These are phyloP conservation scores for Chondrilla cf. caribensis DNA, from an alignment of 37 sponge, comb jelly and placozoan genomes.

Conservation along the genomic window DNA sequence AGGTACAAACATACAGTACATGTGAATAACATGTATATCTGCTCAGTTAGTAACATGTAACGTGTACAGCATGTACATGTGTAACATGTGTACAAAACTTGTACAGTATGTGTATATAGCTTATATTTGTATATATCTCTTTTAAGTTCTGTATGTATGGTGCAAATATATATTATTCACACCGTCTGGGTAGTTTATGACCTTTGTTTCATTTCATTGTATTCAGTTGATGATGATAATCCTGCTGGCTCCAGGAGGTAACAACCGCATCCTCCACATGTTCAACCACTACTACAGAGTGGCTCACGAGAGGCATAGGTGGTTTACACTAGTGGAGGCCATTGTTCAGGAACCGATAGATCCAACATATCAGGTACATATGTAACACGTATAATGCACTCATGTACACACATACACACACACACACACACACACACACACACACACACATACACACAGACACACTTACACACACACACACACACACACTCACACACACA, in stretches of 20 bases:
- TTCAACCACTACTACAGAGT: conserved; percentile 57
- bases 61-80: no score
- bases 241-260: conserved; percentile 70
- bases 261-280: conserved; percentile 59
- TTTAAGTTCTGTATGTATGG: no score
- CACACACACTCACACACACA: no score
- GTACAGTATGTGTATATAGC: no score
- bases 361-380: conserved; percentile 59
- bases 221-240: conserved; percentile 59
- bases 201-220: neutral
- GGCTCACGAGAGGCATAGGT: conserved; percentile 48
- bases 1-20: conserved; percentile 40
- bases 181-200: neutral
- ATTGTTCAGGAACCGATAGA: conserved; percentile 70
- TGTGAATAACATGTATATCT: no score
- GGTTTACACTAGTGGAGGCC: conserved; percentile 44
- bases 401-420: no score
- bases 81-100: no score
- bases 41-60: no score
- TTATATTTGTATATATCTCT: no score
- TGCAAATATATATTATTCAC: neutral
- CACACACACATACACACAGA: no score
- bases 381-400: neutral
- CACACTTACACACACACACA: no score
- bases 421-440: no score